Percentiles rank a stretch among this genome's conserved stretches.
Conservation (phyloP, 1,140 invertebrate genomes). For the Sitophilus oryzae region DNA sequence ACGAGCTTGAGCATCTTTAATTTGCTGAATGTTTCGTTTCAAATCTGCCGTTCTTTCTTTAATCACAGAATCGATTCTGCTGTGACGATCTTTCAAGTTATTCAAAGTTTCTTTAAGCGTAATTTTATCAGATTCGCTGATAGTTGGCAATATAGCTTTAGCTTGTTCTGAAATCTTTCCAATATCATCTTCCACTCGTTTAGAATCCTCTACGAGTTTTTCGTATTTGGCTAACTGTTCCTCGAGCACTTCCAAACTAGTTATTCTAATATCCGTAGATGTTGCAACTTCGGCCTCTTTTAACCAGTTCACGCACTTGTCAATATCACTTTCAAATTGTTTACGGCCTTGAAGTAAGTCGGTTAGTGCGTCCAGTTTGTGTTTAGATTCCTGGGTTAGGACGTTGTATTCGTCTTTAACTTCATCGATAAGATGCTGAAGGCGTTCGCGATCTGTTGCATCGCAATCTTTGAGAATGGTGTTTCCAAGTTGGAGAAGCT, state of each 20-base stretch:
- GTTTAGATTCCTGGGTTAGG: slow-evolving; percentile 63
- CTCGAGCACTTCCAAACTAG: slow-evolving; percentile 72
- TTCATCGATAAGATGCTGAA: slow-evolving; percentile 62
- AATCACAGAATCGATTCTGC: slow-evolving; percentile 65
- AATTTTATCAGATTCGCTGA: slow-evolving; percentile 80
- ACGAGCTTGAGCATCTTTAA: slow-evolving; percentile 68
- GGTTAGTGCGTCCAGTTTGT: slow-evolving; percentile 64
- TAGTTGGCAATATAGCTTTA: slow-evolving; percentile 69
- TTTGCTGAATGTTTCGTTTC: slow-evolving; percentile 68
- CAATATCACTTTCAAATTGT: slow-evolving; percentile 73
- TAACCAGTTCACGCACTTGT: slow-evolving; percentile 77
- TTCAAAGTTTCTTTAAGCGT: slow-evolving; percentile 72
- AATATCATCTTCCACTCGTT: slow-evolving; percentile 62
- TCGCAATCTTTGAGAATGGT: slow-evolving; percentile 75
- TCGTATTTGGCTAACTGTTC: slow-evolving; percentile 82
- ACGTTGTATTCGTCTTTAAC: slow-evolving; percentile 63
- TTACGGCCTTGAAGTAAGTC: slow-evolving; percentile 70
- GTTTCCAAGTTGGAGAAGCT: slow-evolving; percentile 69
- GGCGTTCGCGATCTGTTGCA: slow-evolving; percentile 58
- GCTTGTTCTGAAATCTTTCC: slow-evolving; percentile 69
- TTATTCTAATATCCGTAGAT: slow-evolving; percentile 68
- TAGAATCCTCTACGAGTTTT: slow-evolving; percentile 68
- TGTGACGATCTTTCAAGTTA: slow-evolving; percentile 69
- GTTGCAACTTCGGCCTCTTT: slow-evolving; percentile 81
- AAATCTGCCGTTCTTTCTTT: slow-evolving; percentile 67